Conservation (phyloP, 1,140 invertebrate species). For the Anagrus nilaparvatae region DNA sequence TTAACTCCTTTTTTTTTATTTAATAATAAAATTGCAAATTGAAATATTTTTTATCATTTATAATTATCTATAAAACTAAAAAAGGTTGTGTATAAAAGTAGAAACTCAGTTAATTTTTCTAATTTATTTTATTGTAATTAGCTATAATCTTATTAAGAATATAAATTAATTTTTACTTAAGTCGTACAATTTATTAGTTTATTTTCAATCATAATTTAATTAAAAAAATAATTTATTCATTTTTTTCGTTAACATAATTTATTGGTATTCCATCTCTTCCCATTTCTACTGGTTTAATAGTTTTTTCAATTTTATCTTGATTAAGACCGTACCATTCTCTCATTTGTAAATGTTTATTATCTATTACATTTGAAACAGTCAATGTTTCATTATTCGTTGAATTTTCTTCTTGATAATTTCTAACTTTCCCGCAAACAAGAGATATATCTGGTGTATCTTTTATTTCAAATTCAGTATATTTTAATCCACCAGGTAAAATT, state of each 20-base stretch:
- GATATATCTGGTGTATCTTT: conserved; percentile 49
- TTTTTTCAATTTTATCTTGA: conserved; percentile 56
- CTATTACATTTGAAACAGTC: conserved; percentile 42
- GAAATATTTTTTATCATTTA: background rate
- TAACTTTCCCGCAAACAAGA: conserved; percentile 55
- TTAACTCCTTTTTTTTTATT: too few relatives aligned
- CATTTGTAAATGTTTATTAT: conserved; percentile 48
- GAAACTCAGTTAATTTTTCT: too few relatives aligned
- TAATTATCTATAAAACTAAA: background rate
- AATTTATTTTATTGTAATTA: too few relatives aligned
- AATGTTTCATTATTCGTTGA: conserved; percentile 26
- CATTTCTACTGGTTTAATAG: conserved; percentile 47
- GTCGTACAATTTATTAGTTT: too few relatives aligned
- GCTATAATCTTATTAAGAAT: too few relatives aligned
- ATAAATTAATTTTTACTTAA: too few relatives aligned
- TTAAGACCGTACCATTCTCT: conserved; percentile 66
- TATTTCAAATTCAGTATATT: conserved; percentile 40
- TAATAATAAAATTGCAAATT: too few relatives aligned
- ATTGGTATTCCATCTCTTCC: conserved; percentile 55
- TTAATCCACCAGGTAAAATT: conserved; percentile 56
- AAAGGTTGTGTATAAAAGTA: too few relatives aligned
- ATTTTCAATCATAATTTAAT: too few relatives aligned
- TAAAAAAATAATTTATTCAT: conserved; percentile 20
- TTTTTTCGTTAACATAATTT: conserved; percentile 38
- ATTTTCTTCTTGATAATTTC: conserved; percentile 32